phyloP scores from a whole-genome alignment of 2,797 vertebrate species.

The Syngnathus acus region DNA sequence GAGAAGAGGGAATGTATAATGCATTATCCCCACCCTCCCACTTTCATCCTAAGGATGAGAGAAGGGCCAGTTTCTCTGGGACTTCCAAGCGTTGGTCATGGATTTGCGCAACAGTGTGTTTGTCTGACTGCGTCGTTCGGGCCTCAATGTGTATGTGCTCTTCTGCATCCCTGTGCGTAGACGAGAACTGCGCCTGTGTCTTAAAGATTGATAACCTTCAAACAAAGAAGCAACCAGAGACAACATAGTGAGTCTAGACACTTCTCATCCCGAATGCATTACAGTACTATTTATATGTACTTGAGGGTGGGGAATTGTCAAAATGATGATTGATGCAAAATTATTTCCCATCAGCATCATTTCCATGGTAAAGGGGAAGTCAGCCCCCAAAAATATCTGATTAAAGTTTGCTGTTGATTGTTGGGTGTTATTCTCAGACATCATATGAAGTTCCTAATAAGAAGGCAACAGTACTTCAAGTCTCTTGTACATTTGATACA shows the following conservation, averaged over 20 bases:
- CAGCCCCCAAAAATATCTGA: too few relatives aligned
- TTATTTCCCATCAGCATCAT: not conserved
- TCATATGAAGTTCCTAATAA: too few relatives aligned
- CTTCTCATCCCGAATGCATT: not conserved
- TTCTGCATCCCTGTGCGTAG: conserved; percentile 12
- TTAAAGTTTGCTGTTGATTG: too few relatives aligned
- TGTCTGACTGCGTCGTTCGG: conserved; percentile 6
- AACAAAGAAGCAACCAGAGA: conserved; percentile 10
- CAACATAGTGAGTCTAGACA: not conserved
- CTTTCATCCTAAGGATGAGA: conserved; percentile 55
- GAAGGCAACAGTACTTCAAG: too few relatives aligned
- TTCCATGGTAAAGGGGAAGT: too few relatives aligned
- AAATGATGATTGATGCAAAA: not conserved
- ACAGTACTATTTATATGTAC: not conserved
- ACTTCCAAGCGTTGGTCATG: conserved; percentile 58
- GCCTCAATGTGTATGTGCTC: conserved; percentile 4
- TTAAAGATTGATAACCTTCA: conserved; percentile 15
- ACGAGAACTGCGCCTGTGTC: conserved; percentile 11
- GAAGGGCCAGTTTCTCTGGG: conserved; percentile 55
- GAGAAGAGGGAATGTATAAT: conserved; percentile 50
- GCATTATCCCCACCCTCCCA: conserved; percentile 35
- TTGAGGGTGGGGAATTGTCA: not conserved
- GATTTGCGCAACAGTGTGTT: conserved; percentile 29
- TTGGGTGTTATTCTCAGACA: too few relatives aligned
- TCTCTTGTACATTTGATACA: too few relatives aligned